phyloP scores from a whole-genome alignment of 1,140 invertebrate species.

The Drosophila nigrodunni region DNA sequence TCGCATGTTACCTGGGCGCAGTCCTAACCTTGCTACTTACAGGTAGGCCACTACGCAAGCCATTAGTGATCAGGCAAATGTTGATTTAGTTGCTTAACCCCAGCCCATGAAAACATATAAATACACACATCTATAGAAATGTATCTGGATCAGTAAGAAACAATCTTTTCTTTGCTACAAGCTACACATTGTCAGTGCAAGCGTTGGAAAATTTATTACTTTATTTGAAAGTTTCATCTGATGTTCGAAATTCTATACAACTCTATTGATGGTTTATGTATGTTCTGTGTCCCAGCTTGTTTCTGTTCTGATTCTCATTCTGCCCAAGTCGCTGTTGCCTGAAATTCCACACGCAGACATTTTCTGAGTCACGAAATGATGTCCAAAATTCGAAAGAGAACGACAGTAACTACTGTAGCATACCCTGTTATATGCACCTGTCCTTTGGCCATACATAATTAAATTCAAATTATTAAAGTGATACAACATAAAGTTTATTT shows the following conservation, averaged over 20 bases:
- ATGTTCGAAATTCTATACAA: slow-evolving; percentile 29
- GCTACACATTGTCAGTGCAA: slow-evolving; percentile 31
- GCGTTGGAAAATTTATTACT: slow-evolving; percentile 56
- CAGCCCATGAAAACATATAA: slow-evolving; percentile 16
- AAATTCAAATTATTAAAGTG: too few species aligned
- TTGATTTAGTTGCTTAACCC: slow-evolving; percentile 46
- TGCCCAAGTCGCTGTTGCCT: background rate
- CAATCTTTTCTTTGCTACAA: slow-evolving; percentile 43
- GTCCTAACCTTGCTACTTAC: slow-evolving; percentile 38
- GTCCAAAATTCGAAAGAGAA: background rate
- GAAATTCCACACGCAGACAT: background rate
- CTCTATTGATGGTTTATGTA: slow-evolving; percentile 43
- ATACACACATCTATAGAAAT: too few species aligned
- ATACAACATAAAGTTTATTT: too few species aligned
- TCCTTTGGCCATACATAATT: too few species aligned
- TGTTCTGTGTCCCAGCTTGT: background rate
- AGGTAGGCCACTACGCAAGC: slow-evolving; percentile 33
- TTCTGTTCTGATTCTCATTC: background rate
- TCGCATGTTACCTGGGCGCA: slow-evolving; percentile 32
- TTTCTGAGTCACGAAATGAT: slow-evolving; percentile 7
- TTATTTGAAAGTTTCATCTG: slow-evolving; percentile 49
- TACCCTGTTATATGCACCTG: too few species aligned
- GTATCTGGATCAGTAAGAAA: slow-evolving; percentile 41
- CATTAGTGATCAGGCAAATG: slow-evolving; percentile 37
- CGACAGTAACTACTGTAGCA: too few species aligned